phyloP scores from a whole-genome alignment of 2,113 vertebrate genomes.

The Corapipo altera region DNA sequence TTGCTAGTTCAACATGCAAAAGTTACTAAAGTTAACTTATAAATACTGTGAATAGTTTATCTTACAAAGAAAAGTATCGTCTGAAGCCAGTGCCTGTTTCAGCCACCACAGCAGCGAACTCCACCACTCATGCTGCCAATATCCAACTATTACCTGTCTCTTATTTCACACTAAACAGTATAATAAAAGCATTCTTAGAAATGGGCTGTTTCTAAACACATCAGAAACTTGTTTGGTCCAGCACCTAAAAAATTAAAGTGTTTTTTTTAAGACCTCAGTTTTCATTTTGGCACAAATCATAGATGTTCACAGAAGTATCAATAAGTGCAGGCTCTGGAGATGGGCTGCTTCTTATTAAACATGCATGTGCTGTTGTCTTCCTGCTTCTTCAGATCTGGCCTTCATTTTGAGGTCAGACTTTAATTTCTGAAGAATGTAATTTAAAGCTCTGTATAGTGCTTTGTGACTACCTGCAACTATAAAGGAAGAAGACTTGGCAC shows the following conservation, averaged over 20 bases:
- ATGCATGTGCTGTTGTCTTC: not conserved
- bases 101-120: not conserved
- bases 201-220: not conserved
- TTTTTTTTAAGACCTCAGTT: not conserved
- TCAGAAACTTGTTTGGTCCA: not conserved
- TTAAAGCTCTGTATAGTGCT: slow-evolving; percentile 67
- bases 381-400: slow-evolving; percentile 49
- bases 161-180: slow-evolving; percentile 44
- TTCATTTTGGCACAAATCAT: not conserved
- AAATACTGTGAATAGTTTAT: not conserved
- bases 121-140: not conserved
- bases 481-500: slow-evolving; percentile 41
- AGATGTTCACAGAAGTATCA: not conserved
- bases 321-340: not conserved
- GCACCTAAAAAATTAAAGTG: not conserved
- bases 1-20: not conserved
- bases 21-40: not conserved
- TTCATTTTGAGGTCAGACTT: slow-evolving; percentile 72
- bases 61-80: not conserved
- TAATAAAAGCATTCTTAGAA: slow-evolving; percentile 15
- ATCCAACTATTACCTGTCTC: not conserved
- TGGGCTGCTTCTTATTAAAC: not conserved
- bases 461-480: slow-evolving; percentile 64
- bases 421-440: slow-evolving; percentile 71
- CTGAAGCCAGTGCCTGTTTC: not conserved